Conservation (phyloP, 2,797 vertebrate species). For the Acomys russatus region DNA sequence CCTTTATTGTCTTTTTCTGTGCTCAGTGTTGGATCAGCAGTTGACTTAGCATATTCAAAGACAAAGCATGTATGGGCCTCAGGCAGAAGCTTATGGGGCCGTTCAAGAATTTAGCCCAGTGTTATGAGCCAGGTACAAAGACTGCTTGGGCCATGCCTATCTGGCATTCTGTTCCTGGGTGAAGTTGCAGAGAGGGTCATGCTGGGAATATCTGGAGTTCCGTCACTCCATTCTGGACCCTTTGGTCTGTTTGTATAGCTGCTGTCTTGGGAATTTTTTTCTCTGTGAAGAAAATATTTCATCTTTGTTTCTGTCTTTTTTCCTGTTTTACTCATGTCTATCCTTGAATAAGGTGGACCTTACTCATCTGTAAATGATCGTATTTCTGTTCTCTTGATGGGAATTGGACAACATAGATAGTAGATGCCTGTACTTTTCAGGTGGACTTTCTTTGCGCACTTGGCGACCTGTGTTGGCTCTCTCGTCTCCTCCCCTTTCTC, state of each 20-base stretch:
- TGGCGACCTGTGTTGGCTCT: neutral
- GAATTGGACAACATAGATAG: neutral
- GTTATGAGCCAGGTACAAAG: constrained; percentile 19
- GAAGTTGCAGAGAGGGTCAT: neutral
- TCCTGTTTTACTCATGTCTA: neutral
- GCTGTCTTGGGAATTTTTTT: neutral
- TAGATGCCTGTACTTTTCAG: neutral
- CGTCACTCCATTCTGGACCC: neutral
- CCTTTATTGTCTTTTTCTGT: constrained; percentile 7
- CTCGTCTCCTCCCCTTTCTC: neutral
- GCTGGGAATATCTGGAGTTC: neutral
- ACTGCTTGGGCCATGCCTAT: neutral
- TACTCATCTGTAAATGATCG: constrained; percentile 6
- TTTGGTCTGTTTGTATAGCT: neutral
- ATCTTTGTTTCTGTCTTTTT: constrained; percentile 1
- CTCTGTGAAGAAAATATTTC: neutral
- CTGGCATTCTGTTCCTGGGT: neutral
- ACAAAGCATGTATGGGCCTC: neutral
- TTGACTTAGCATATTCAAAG: neutral
- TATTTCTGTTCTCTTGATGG: constrained; percentile 11
- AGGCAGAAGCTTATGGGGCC: neutral
- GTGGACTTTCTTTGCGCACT: neutral
- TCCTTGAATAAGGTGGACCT: neutral
- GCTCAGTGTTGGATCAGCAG: neutral
- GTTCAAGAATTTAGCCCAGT: neutral